These are phyloP conservation scores for Fukomys damarensis DNA, from an alignment of 2,113 vertebrate species.

Conservation along the genomic window DNA sequence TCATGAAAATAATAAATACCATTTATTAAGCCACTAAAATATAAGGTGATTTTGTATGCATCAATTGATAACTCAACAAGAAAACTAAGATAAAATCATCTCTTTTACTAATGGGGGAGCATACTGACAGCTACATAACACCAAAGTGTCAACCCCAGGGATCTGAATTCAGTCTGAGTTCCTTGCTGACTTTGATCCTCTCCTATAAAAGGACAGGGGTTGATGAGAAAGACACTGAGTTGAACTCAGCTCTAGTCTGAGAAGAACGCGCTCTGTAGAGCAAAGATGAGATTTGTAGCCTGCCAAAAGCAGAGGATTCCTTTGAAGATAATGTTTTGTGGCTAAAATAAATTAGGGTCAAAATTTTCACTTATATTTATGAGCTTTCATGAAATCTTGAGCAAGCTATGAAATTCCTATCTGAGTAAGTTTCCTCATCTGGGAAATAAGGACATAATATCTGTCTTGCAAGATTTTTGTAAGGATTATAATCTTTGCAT, in stretches of 20 bases:
- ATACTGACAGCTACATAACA: neutral
- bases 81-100: neutral
- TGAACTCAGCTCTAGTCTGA: neutral
- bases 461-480: neutral
- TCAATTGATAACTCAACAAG: neutral
- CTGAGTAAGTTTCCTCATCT: neutral
- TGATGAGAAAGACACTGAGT: neutral
- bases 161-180: neutral
- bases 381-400: neutral
- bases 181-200: neutral
- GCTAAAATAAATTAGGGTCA: neutral
- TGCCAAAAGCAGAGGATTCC: neutral
- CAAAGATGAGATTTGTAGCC: neutral
- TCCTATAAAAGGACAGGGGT: neutral
- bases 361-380: neutral
- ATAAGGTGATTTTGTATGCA: neutral
- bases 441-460: neutral
- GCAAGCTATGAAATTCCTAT: neutral
- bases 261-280: neutral
- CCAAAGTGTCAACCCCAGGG: neutral
- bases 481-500: neutral
- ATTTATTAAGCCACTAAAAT: neutral
- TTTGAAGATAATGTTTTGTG: constrained; percentile 1
- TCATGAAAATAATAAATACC: neutral
- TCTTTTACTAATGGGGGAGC: neutral